Percentiles rank a stretch among this genome's conserved stretches.
Conservation (phyloP, 2,113 vertebrate genomes). For the Hydrochoerus hydrochaeris region DNA sequence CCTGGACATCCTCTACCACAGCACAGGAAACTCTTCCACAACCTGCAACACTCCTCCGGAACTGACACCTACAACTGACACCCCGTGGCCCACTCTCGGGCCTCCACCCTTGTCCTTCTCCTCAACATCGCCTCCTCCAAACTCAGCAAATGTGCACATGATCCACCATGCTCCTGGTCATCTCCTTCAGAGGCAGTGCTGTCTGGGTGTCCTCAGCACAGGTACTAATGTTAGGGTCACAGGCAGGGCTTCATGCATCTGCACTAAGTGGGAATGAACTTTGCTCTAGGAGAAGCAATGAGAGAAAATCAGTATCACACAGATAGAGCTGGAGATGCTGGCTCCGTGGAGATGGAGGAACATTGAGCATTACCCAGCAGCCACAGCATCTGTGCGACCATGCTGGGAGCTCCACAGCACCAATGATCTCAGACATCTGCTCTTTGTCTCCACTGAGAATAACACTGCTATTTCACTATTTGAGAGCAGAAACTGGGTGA, state of each 20-base stretch:
- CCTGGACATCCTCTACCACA: background rate
- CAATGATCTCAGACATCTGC: accelerated
- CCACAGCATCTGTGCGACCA: background rate
- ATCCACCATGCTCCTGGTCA: background rate
- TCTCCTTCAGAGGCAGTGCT: background rate
- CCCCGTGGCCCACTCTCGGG: no score
- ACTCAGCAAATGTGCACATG: no score
- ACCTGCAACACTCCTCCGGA: background rate
- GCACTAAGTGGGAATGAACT: background rate
- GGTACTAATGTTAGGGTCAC: background rate
- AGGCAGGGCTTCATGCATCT: background rate
- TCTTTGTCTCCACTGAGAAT: background rate
- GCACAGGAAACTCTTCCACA: background rate
- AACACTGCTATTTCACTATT: background rate
- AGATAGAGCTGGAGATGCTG: no score
- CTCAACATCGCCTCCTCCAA: background rate
- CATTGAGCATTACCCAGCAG: no score
- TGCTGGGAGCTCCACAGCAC: no score
- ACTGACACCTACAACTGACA: background rate
- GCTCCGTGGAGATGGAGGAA: no score
- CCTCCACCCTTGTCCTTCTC: no score
- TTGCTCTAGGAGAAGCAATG: background rate
- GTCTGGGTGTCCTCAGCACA: background rate
- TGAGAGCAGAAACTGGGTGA: background rate
- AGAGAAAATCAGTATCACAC: background rate